Conservation (phyloP, 2,888 invertebrate species). For the Callinectes sapidus region DNA sequence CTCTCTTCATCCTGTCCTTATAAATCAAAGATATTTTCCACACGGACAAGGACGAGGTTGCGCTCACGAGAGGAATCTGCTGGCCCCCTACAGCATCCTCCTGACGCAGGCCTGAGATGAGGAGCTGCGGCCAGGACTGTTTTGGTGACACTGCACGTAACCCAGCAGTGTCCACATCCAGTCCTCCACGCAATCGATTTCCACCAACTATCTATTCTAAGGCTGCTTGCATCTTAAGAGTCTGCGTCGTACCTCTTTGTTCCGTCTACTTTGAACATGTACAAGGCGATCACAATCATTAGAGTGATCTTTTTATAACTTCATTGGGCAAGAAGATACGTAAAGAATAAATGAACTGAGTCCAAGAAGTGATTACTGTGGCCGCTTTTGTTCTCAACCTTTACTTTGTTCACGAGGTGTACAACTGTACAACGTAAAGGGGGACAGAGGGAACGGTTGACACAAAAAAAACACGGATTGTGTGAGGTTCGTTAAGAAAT, state of each 20-base stretch:
- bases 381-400: background rate
- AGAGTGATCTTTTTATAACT: background rate
- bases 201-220: background rate
- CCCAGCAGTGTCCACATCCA: background rate
- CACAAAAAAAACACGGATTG: background rate
- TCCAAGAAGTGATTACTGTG: background rate
- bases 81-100: background rate
- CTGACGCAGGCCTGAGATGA: background rate
- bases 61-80: background rate
- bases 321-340: background rate
- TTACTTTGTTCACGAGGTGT: background rate
- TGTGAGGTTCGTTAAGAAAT: background rate
- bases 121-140: background rate
- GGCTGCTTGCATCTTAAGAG: background rate
- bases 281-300: background rate
- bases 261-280: background rate
- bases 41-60: background rate
- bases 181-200: background rate
- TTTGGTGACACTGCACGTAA: background rate
- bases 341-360: background rate
- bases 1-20: background rate
- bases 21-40: background rate
- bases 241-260: background rate
- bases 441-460: background rate
- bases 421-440: background rate